Evolutionary conservation across 2,888 invertebrate species (phyloP), one percentile per base, ranked within the genome.

Genomic region (Micoletzkya japonica): DNA sequence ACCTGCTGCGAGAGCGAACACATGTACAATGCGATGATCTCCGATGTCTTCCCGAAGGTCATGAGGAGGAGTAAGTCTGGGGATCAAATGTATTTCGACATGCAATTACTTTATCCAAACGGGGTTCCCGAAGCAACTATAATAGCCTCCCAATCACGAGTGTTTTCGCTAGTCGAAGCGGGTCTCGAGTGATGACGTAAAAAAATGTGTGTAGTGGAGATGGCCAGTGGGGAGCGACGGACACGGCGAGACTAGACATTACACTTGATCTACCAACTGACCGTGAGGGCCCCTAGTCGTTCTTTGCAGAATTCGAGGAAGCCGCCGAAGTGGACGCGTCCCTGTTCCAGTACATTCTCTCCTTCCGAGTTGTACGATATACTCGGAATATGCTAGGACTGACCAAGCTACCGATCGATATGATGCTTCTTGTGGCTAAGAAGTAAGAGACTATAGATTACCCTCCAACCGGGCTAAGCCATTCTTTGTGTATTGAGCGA

Each of bases 1-100:
- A 75, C 78, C 37, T 84, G 83, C 59, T 73, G 77, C 59, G 81
- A 79, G 59, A 76, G 78, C 60, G 80, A 81, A n/a, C 73, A 78
- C 44, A 66, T 71, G 28, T 36, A 75, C 75, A 64, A 76, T 37
- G 67, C 74, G 28, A 57, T 24, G 44, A 49, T 68, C 10, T 64
- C 52, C 14, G 63, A 63, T 14, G 60, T 77, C 34, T 75, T 77
- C 68, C 79, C 77, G 26, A 70, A 64, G 10, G 70, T 74, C n/a
- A 74, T 79, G 58, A 72, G 58, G 30, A 73, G 73, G 70, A 76
- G 79, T 77, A 37, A 56, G 79, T 67, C n/a, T n/a, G n/a, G n/a
- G n/a, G n/a, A n/a, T n/a, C n/a, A n/a, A n/a, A n/a, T n/a, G n/a
- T n/a, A n/a, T n/a, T n/a, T n/a, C n/a, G n/a, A n/a, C n/a, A n/a